Evolutionary conservation across 2,113 vertebrate genomes (phyloP), one percentile per base, ranked within the genome.

Genomic region (Tyto alba): DNA sequence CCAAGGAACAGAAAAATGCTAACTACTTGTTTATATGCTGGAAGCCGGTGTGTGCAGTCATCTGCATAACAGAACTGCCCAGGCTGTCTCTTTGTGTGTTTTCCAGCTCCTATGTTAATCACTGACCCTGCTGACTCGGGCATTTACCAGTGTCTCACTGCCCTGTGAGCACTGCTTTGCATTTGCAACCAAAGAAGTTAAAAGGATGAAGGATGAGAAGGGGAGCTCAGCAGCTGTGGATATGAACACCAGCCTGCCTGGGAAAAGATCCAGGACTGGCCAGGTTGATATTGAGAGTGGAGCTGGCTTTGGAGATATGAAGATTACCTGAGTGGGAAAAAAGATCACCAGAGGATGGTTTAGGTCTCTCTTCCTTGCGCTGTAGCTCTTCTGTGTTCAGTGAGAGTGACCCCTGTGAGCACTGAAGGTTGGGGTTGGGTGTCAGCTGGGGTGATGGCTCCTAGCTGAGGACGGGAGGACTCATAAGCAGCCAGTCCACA

Each of bases 21-120:
- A 97, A 96, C 84, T 96, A 95, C 93, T 96, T 96, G 94, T 97
- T 97, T 97, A 90, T 94, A 91, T 69, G 89, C 92, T 97, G 93
- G 95, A 95, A 96, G 85, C 76, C 7, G 23, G 79, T 95, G 78
- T 96, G 95, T 95, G 96, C 95, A 94, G 90, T 90, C 75, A 97
- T 96, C 94, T 96, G 93, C 96, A 97, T 96, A 97, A 97, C 96
- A 97, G 95, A 97, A 97, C 93, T 95, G 87, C 93, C 92, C 84
- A 91, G 95, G 94, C 93, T 89, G 86, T 90, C 93, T 96, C 95
- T 97, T 97, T 97, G 96, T 97, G 89, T 96, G 93, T 94, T 96
- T 97, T 95, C 96, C 96, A 97, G 94, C 93, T 93, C 92, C 92
- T 95, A 96, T 96, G 96, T 97, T 97, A 97, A 96, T 97, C 96